These are phyloP conservation scores for Clarias batrachus DNA, from an alignment of 2,113 vertebrate genomes.

Conservation along the genomic window DNA sequence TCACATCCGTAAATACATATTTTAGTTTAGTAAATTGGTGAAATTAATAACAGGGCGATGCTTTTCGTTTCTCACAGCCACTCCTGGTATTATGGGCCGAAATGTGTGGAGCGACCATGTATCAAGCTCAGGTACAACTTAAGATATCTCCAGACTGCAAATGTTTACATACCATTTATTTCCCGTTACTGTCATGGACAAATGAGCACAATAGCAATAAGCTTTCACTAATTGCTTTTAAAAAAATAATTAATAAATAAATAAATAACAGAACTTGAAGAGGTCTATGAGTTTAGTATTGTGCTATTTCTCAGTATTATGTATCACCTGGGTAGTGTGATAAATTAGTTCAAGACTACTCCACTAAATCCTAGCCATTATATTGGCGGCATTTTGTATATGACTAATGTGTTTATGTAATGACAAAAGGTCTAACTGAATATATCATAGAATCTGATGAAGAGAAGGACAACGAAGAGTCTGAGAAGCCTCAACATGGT, in stretches of 20 bases:
- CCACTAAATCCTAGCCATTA: neutral
- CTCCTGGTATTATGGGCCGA: slow-evolving; percentile 68
- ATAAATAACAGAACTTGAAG: neutral
- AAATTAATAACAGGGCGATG: neutral
- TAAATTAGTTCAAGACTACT: neutral
- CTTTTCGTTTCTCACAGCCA: slow-evolving; percentile 53
- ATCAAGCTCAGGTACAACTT: slow-evolving; percentile 66
- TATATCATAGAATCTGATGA: slow-evolving; percentile 67
- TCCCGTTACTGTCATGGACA: neutral
- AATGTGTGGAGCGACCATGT: slow-evolving; percentile 70
- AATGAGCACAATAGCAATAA: neutral
- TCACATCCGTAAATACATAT: neutral
- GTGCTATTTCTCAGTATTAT: neutral
- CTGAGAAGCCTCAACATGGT: slow-evolving; percentile 54
- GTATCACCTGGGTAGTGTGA: neutral
- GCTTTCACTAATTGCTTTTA: neutral
- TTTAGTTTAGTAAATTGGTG: neutral
- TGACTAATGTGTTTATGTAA: neutral
- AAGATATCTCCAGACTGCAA: neutral
- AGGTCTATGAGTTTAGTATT: neutral
- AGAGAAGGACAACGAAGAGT: slow-evolving; percentile 55
- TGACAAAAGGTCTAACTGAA: neutral
- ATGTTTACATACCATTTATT: neutral
- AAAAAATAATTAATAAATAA: neutral
- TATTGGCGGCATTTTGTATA: neutral